Conservation (phyloP, 2,113 vertebrate species). For the Peromyscus leucopus region DNA sequence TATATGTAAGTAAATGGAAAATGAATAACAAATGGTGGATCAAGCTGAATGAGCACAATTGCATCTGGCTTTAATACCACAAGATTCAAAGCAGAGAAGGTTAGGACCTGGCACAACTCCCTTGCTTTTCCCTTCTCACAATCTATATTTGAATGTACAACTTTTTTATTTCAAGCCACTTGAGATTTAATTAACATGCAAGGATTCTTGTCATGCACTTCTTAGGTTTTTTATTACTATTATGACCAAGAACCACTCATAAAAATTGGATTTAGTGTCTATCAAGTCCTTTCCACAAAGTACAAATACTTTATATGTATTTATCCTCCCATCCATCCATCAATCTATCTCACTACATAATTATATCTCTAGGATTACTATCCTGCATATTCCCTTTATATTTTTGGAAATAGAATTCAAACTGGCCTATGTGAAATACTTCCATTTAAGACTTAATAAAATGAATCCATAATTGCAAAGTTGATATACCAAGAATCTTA, state of each 20-base stretch:
- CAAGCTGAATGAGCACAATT: not conserved
- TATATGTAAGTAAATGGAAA: not conserved
- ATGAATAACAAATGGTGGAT: not conserved
- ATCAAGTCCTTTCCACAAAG: not conserved
- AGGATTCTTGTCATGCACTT: not conserved
- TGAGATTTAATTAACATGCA: not conserved
- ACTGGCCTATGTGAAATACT: not conserved
- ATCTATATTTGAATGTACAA: constrained; percentile 7
- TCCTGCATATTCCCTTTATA: not conserved
- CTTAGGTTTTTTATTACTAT: constrained; percentile 17
- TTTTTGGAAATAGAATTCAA: constrained; percentile 26
- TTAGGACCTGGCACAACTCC: not conserved
- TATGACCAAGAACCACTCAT: not conserved
- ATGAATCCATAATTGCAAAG: not conserved
- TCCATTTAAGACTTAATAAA: not conserved
- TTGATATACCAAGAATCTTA: not conserved
- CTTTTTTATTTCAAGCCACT: constrained; percentile 40
- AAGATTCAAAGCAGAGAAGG: not conserved
- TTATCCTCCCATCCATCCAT: not conserved
- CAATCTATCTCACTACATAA: not conserved
- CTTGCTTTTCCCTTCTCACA: not conserved
- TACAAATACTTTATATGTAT: not conserved
- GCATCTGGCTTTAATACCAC: constrained; percentile 31
- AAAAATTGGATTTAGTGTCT: not conserved
- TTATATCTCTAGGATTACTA: not conserved